Percentiles rank a stretch among this genome's conserved stretches.
Conservation (phyloP, 2,888 invertebrate species). For the Pardosa pseudoannulata region DNA sequence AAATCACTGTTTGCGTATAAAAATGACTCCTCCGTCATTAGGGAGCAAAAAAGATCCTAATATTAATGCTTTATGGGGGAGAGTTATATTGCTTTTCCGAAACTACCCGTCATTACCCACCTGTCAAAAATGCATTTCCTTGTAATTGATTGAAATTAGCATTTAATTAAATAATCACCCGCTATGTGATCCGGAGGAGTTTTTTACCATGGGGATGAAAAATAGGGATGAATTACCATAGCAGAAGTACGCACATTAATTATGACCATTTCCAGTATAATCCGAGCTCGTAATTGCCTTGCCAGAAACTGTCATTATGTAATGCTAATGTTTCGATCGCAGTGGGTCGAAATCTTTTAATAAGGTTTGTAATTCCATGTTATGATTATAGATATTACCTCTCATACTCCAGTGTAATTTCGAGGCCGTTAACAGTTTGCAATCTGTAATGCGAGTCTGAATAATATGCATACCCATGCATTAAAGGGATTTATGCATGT, state of each 20-base stretch:
- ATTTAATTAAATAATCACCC: constrained; percentile 8
- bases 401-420: too few relatives aligned
- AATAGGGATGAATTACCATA: neutral
- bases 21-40: neutral
- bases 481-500: too few relatives aligned
- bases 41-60: neutral
- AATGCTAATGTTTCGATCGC: neutral
- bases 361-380: neutral
- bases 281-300: neutral
- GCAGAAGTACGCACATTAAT: neutral
- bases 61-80: neutral
- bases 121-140: constrained; percentile 6
- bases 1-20: neutral
- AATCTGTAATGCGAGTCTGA: too few relatives aligned
- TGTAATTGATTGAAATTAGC: constrained; percentile 15
- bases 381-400: neutral
- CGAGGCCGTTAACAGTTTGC: too few relatives aligned
- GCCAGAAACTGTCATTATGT: neutral
- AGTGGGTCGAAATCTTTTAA: neutral
- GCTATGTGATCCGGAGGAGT: neutral
- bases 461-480: too few relatives aligned
- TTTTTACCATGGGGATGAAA: neutral
- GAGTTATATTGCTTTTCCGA: neutral
- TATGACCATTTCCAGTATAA: neutral
- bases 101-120: neutral